Evolutionary conservation across 2,113 vertebrate species (phyloP), one percentile per base, ranked within the genome.

Genomic region (Scortum barcoo): DNA sequence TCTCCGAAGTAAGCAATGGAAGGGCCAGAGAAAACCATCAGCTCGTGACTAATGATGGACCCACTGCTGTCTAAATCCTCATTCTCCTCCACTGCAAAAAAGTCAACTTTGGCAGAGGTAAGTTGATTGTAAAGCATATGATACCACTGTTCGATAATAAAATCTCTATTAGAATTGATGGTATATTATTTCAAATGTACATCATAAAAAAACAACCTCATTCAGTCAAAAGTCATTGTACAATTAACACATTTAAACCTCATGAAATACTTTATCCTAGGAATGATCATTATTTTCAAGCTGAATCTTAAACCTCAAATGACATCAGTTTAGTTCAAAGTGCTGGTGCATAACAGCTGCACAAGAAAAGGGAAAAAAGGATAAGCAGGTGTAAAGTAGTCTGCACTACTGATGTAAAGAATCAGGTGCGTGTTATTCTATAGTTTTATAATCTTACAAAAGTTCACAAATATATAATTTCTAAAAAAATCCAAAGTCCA

Each of bases 1-100:
- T 72, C 61, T 76, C 46, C 56, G 50, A 82, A 51, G 42, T 17
- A 38, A 80, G 57, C 24, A 78, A 46, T 40, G 60, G 17, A 75
- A 46, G 46, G 38, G 19, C n/a, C 1, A 40, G 16, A n/a, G 4
- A 38, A 63, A 33, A n/a, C 12, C 65, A 24, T 60, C 42, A 57
- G 30, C 60, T 13, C 36, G 51, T 24, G 38, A 66, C 36, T 30
- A 8, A 33, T 20, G 36, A 66, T 72, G 58, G 53, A 72, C 53
- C 61, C 68, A 73, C 33, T 24, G 26, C 14, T 26, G 24, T 30
- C 30, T 58, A 14, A 54, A 69, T 26, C 11, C 4, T 30, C 9
- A 20, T 50, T 50, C 68, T 48, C 26, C 40, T 65, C 28, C 28
- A 46, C 58, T 65, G 11, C 62, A 30, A 13, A 33, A 20, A 26